These are phyloP conservation scores for Lepidochrysops patricia DNA, from an alignment of 2,888 invertebrate genomes.

Conservation along the genomic window DNA sequence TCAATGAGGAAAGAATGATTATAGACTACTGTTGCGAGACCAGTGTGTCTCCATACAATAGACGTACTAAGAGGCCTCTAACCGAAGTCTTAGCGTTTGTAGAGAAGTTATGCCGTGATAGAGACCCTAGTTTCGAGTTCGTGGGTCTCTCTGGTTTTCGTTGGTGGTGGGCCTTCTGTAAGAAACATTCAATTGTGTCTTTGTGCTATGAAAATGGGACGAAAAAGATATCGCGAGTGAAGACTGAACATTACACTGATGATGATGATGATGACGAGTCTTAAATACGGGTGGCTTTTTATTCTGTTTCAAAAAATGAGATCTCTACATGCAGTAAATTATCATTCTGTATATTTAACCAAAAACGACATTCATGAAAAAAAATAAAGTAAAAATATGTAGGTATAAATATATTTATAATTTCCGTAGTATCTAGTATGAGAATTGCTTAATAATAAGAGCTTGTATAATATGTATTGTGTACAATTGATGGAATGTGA, in stretches of 20 bases:
- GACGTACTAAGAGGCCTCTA: constrained; percentile 80
- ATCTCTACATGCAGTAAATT: no score
- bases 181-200: constrained; percentile 83
- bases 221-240: constrained; percentile 37
- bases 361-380: neutral
- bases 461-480: no score
- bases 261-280: constrained; percentile 42
- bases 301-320: no score
- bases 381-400: no score
- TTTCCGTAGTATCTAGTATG: no score
- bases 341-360: no score
- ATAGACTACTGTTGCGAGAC: constrained; percentile 84
- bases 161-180: constrained; percentile 90
- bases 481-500: no score
- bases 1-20: constrained; percentile 77
- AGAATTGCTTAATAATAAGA: no score
- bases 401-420: no score
- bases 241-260: constrained; percentile 35
- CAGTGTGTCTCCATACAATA: constrained; percentile 80
- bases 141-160: constrained; percentile 81
- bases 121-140: constrained; percentile 79
- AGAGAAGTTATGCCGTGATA: constrained; percentile 71
- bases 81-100: constrained; percentile 77
- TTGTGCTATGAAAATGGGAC: constrained; percentile 41
- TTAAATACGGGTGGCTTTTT: no score